phyloP scores from a whole-genome alignment of 2,113 vertebrate species.

The Hiodon alosoides region DNA sequence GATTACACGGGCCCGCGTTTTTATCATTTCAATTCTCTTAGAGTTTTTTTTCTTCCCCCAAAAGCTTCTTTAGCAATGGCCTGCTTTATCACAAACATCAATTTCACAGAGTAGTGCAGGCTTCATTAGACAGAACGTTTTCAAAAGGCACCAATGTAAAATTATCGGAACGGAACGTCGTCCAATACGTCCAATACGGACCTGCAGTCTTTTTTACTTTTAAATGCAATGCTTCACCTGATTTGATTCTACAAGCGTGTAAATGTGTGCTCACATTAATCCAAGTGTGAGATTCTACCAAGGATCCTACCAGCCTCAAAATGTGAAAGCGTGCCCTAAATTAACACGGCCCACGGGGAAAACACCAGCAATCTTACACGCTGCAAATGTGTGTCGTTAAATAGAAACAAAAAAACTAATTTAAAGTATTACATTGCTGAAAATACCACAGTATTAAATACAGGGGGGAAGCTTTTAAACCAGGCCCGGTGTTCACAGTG shows the following conservation, averaged over 20 bases:
- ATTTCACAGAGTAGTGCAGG: slow-evolving; percentile 36
- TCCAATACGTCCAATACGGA: neutral
- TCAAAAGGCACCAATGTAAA: neutral
- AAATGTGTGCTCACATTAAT: slow-evolving; percentile 7
- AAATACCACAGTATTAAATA: too few species aligned
- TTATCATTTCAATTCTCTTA: neutral
- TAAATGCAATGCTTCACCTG: slow-evolving; percentile 8
- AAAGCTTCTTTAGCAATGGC: neutral
- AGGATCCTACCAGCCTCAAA: too few species aligned
- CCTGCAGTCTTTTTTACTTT: neutral
- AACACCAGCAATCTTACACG: too few species aligned
- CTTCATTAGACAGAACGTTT: slow-evolving; percentile 20
- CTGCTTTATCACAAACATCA: slow-evolving; percentile 36
- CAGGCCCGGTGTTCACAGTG: neutral
- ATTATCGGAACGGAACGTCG: neutral
- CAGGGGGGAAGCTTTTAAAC: too few species aligned
- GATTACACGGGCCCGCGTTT: neutral
- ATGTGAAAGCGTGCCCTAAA: too few species aligned
- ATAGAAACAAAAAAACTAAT: too few species aligned
- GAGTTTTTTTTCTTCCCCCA: neutral
- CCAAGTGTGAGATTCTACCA: neutral
- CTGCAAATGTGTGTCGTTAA: too few species aligned
- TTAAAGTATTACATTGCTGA: too few species aligned
- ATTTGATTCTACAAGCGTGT: slow-evolving; percentile 16
- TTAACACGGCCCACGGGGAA: too few species aligned